Conservation (phyloP, 2,888 invertebrate genomes). For the Amphimallon solstitiale region DNA sequence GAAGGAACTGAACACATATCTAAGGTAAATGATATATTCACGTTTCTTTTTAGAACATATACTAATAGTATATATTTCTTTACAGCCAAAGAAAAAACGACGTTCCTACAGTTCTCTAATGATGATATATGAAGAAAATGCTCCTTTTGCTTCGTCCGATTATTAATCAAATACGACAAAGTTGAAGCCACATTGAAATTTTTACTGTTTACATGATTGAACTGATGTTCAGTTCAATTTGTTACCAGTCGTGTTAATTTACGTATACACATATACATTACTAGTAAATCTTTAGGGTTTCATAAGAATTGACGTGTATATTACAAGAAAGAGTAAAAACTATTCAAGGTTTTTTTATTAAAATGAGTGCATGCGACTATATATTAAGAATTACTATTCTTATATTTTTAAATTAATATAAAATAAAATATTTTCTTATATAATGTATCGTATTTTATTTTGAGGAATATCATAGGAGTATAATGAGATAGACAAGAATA, state of each 20-base stretch:
- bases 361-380: background rate
- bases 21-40: constrained; percentile 50
- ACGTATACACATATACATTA: background rate
- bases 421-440: constrained; percentile 10
- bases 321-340: background rate
- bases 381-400: background rate
- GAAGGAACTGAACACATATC: constrained; percentile 53
- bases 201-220: background rate
- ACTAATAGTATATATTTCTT: constrained; percentile 45
- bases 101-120: constrained; percentile 69
- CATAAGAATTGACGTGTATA: background rate
- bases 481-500: too few relatives aligned
- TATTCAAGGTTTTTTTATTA: background rate
- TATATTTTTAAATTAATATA: constrained; percentile 23
- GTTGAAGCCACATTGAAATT: background rate
- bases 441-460: background rate
- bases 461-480: too few relatives aligned
- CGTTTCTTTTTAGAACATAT: background rate
- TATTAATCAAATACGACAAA: constrained; percentile 1
- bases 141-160: constrained; percentile 70
- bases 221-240: background rate
- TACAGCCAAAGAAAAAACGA: constrained; percentile 62
- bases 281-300: too few relatives aligned
- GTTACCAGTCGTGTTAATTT: background rate
- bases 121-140: constrained; percentile 78